Percentiles rank a stretch among this genome's conserved stretches.
These are phyloP conservation scores for Brachyrhaphis roseni DNA, from an alignment of 2,797 vertebrate species.

Conservation along the genomic window DNA sequence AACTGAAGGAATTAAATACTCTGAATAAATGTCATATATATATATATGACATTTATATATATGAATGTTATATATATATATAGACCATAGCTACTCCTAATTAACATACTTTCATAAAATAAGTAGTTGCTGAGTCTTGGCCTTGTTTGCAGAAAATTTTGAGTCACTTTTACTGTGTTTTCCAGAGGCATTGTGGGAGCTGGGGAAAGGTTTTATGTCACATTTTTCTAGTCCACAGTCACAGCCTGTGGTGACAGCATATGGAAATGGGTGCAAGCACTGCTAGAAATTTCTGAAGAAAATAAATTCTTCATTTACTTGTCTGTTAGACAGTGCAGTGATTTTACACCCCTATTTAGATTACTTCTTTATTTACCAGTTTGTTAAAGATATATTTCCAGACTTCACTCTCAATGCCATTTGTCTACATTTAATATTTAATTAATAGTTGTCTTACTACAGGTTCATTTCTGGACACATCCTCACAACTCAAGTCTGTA, in stretches of 20 bases:
- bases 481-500: background rate
- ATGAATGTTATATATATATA: too few species aligned
- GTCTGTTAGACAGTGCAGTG: background rate
- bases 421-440: background rate
- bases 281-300: background rate
- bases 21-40: background rate
- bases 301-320: background rate
- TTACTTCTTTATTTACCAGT: background rate
- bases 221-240: background rate
- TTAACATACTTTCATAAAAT: too few species aligned
- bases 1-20: background rate
- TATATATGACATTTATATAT: too few species aligned
- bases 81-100: too few species aligned
- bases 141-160: background rate
- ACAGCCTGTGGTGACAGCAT: background rate
- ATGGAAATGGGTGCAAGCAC: background rate
- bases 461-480: background rate
- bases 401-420: background rate
- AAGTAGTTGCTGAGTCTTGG: background rate
- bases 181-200: background rate
- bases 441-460: background rate
- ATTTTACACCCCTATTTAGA: background rate
- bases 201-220: background rate
- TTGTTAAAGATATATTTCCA: background rate
- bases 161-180: background rate